Evolutionary conservation across 2,888 invertebrate genomes (phyloP), one percentile per base, ranked within the genome.

Genomic region (Barypeithes pellucidus): DNA sequence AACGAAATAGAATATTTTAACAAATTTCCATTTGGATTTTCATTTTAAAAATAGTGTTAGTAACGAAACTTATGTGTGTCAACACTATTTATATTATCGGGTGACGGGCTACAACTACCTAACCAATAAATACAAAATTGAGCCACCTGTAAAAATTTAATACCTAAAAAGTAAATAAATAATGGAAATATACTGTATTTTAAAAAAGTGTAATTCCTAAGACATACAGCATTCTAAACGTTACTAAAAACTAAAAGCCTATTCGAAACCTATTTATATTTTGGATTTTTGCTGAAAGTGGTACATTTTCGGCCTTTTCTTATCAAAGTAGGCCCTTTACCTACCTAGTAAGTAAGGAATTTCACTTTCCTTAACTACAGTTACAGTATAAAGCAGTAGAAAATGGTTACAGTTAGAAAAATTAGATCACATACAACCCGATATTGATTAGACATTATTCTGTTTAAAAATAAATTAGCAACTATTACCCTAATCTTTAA

Each of bases 1-100:
- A 84, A 84, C 70, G 65, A 57, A 59, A 72, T 57, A 67, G 67
- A 66, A 67, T 50, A 61, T 54, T 62, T n/a, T 67, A 72, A 72
- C 72, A 72, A 72, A 33, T 68, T 62, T 62, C 41, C 43, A 41
- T 36, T 45, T 60, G 41, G 47, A 67, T 29, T 59, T 67, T 20
- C 29, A 29, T 41, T 52, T 22, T 47, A 20, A 60, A 60, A 67
- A 36, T 22, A 41, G 16, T 50, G 45, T 67, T 57, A 59, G 54
- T 54, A 66, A 33, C 20, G 33, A 36, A 36, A 24, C 18, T 52
- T n/a, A 24, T 18, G 22, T 52, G 52, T 69, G 62, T 62, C 62
- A 50, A 36, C 39, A 47, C 18, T 60, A 41, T 16, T 36, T 68
- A 36, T 36, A 57, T 43, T 52, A 68, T 47, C 39, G 20, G 50